Evolutionary conservation across 2,888 invertebrate species (phyloP).

Genomic region (Pammene fasciana): DNA sequence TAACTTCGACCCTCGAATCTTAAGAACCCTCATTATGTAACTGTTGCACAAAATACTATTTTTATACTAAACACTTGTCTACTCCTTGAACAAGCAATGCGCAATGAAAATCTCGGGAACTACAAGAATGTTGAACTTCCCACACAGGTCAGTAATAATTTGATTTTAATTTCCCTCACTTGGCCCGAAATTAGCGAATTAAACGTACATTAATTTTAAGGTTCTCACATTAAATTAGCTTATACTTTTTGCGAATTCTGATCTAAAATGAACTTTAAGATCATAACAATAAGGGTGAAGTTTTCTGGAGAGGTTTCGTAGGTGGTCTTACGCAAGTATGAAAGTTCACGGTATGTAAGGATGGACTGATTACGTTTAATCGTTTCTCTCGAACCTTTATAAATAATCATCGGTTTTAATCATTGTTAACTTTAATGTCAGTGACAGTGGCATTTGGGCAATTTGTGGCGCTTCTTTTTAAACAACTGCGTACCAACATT

Average conservation of each 20-base stretch:
- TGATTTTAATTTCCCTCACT: slow-evolving; percentile 64
- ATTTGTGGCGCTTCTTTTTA: slow-evolving; percentile 33
- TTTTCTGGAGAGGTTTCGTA: slow-evolving; percentile 47
- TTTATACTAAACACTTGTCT: no score
- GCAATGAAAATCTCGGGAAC: slow-evolving; percentile 7
- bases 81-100: background rate
- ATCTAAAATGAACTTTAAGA: slow-evolving; percentile 1
- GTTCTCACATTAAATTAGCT: slow-evolving; percentile 52
- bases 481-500: background rate
- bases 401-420: slow-evolving; percentile 40
- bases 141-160: slow-evolving; percentile 54
- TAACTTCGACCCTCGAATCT: no score
- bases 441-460: slow-evolving; percentile 28
- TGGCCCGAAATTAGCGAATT: slow-evolving; percentile 61
- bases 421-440: slow-evolving; percentile 40
- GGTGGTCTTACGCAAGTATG: slow-evolving; percentile 57
- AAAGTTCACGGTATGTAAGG: slow-evolving; percentile 57
- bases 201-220: slow-evolving; percentile 68
- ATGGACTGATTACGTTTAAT: slow-evolving; percentile 52
- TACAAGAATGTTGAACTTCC: slow-evolving; percentile 31
- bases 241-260: slow-evolving; percentile 2
- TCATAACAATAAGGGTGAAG: slow-evolving; percentile 9
- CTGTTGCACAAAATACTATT: no score
- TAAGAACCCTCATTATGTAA: no score
- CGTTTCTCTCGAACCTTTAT: slow-evolving; percentile 39